These are phyloP conservation scores for Festucalex cinctus DNA, from an alignment of 2,113 vertebrate species.

Conservation along the genomic window DNA sequence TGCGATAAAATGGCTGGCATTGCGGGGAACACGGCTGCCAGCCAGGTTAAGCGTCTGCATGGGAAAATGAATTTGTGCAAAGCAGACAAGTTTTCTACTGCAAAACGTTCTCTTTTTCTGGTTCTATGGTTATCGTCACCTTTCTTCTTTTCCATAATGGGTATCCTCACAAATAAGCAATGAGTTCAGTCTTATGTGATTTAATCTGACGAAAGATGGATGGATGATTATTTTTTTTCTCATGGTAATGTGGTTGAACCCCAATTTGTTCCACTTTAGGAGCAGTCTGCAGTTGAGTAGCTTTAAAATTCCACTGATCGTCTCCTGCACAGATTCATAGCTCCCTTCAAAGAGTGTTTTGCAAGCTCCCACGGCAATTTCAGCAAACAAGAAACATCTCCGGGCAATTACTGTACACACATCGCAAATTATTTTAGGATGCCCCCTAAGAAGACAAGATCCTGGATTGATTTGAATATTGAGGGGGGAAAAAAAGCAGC, in stretches of 20 bases:
- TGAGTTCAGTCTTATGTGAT: no score
- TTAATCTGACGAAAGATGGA: no score
- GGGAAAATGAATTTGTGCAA: no score
- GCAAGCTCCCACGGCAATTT: slow-evolving; percentile 28
- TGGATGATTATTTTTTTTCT: no score
- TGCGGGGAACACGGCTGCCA: no score
- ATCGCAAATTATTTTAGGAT: slow-evolving; percentile 22
- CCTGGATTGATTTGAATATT: slow-evolving; percentile 16
- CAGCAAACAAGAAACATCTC: slow-evolving; percentile 43
- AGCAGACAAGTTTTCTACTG: no score
- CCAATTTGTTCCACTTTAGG: neutral
- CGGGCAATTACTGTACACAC: slow-evolving; percentile 23
- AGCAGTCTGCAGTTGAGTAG: neutral
- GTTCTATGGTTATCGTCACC: neutral
- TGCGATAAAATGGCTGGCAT: no score
- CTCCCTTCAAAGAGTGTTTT: slow-evolving; percentile 39
- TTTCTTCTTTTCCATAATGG: neutral
- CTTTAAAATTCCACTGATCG: neutral
- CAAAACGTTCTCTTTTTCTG: no score
- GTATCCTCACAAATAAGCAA: neutral
- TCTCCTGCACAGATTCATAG: slow-evolving; percentile 16
- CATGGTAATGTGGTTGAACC: neutral
- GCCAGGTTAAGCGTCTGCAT: no score
- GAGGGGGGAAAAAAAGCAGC: neutral
- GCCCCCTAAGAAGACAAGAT: slow-evolving; percentile 11